Conservation (phyloP, 2,888 invertebrate species). For the Phortica okadai region DNA sequence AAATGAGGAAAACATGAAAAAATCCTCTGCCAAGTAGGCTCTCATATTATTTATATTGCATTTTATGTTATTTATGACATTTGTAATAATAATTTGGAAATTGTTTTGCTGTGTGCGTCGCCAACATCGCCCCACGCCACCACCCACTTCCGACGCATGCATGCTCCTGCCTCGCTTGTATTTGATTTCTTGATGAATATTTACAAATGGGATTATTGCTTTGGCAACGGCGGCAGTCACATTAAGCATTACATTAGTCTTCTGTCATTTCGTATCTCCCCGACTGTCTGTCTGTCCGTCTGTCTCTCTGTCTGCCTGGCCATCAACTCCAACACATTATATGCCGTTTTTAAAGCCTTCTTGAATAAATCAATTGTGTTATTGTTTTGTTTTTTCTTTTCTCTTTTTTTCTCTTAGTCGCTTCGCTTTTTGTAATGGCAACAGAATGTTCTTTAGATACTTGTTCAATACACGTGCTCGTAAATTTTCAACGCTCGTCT, state of each 20-base stretch:
- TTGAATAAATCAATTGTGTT: too few species aligned
- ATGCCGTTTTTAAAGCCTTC: too few species aligned
- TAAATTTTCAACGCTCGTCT: too few species aligned
- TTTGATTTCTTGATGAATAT: conserved; percentile 25
- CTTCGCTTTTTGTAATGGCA: too few species aligned
- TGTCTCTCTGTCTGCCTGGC: not conserved
- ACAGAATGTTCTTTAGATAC: too few species aligned
- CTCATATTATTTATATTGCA: conserved; percentile 15
- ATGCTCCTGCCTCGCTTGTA: not conserved
- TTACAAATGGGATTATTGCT: conserved; percentile 23
- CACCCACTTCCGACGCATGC: not conserved
- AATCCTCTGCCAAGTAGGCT: not conserved
- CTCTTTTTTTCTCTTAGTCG: too few species aligned
- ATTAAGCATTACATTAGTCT: not conserved
- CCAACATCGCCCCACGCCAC: not conserved
- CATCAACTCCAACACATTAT: not conserved
- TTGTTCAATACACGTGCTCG: too few species aligned
- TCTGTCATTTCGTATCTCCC: not conserved
- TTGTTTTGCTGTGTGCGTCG: conserved; percentile 7
- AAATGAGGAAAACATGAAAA: too few species aligned
- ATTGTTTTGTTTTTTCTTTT: too few species aligned
- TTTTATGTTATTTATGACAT: conserved; percentile 23
- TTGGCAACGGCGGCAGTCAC: not conserved
- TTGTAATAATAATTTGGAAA: conserved; percentile 18
- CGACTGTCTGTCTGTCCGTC: not conserved